A percentile compares a stretch with the other conserved stretches of the same genome.
These are phyloP conservation scores for Cetonia aurata DNA, from an alignment of 2,888 invertebrate species.

Conservation along the genomic window DNA sequence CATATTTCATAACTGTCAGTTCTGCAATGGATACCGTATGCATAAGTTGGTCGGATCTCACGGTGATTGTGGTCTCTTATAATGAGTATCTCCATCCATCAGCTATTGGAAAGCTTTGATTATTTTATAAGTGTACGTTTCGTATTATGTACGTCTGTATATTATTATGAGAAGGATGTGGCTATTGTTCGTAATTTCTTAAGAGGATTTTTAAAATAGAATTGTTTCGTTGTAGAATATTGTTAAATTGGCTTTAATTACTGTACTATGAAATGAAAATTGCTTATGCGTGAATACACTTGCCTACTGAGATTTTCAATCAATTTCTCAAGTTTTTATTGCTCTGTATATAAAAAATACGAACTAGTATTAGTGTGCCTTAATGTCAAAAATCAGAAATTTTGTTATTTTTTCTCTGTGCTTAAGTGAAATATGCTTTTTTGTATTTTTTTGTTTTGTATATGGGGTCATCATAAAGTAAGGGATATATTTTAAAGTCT, in stretches of 20 bases:
- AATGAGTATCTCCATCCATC: not conserved
- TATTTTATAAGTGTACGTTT: not conserved
- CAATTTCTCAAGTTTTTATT: no score
- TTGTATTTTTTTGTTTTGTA: no score
- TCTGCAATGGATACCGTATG: conserved; percentile 29
- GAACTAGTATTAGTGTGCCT: no score
- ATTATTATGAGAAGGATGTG: not conserved
- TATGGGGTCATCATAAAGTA: no score
- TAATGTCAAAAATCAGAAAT: no score
- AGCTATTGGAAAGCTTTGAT: not conserved
- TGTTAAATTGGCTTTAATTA: not conserved
- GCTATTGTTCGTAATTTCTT: not conserved
- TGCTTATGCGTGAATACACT: no score
- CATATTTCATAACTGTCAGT: not conserved
- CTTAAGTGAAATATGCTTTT: no score
- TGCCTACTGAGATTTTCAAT: no score
- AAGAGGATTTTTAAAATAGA: not conserved
- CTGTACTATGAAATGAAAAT: not conserved
- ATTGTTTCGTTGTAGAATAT: not conserved
- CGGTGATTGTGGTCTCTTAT: not conserved
- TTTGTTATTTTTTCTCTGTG: no score
- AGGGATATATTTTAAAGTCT: no score
- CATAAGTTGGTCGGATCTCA: conserved; percentile 27
- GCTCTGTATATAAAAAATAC: no score
- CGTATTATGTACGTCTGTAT: not conserved